phyloP scores from a whole-genome alignment of 92 coral and sea anemone species.

The Nematostella vectensis region DNA sequence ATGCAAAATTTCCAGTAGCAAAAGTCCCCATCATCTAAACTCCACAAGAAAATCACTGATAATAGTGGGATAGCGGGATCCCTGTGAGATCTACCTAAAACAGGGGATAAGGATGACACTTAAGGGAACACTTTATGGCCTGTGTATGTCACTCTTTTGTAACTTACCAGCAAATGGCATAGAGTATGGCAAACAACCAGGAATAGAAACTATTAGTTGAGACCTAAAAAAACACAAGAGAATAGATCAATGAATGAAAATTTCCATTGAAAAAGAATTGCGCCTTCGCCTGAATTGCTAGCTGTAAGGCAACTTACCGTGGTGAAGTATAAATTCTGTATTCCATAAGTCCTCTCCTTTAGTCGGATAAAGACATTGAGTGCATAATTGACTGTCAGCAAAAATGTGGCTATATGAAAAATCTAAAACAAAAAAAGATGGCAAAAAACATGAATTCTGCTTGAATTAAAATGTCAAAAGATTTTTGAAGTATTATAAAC shows the following conservation, averaged over 20 bases:
- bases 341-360: slow-evolving; percentile 39
- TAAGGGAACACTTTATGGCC: no score
- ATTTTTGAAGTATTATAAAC: no score
- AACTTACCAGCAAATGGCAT: slow-evolving; percentile 58
- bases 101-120: no score
- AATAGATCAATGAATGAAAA: neutral
- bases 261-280: neutral
- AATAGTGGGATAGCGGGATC: no score
- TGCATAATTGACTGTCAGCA: slow-evolving; percentile 90
- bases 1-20: no score
- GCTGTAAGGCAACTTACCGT: no score
- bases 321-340: slow-evolving; percentile 35
- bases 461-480: neutral
- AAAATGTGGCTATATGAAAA: slow-evolving; percentile 73
- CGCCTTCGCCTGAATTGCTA: no score
- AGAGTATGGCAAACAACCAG: slow-evolving; percentile 37
- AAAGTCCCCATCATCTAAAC: no score
- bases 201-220: slow-evolving; percentile 18
- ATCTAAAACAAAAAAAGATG: slow-evolving; percentile 26
- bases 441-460: neutral
- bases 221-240: slow-evolving; percentile 16
- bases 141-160: no score
- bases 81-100: no score
- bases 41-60: no score
- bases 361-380: slow-evolving; percentile 68